phyloP scores from a whole-genome alignment of 2,113 vertebrate genomes.

The Aptenodytes forsteri region DNA sequence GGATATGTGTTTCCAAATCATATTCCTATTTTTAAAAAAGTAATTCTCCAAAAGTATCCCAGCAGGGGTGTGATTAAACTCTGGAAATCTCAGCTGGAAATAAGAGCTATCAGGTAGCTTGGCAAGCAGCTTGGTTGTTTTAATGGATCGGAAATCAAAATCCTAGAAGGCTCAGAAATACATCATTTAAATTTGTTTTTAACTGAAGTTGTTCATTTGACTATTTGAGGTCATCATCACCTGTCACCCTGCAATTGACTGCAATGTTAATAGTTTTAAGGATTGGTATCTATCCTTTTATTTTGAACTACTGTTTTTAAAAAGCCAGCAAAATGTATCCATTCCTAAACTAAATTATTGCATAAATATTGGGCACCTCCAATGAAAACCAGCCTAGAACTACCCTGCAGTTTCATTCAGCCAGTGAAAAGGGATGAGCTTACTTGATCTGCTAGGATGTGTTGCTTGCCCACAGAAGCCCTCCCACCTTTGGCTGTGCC shows the following conservation, averaged over 20 bases:
- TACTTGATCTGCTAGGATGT: neutral
- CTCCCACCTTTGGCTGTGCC: neutral
- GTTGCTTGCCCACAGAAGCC: rapidly evolving
- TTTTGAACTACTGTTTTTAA: neutral
- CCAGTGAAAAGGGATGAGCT: neutral
- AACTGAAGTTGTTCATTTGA: neutral
- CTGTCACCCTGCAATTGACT: neutral
- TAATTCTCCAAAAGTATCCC: conserved; percentile 11
- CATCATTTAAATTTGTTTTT: neutral
- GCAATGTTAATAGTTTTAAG: neutral
- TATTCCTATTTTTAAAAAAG: conserved; percentile 41
- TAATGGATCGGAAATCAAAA: conserved; percentile 48
- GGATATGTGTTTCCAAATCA: conserved; percentile 53
- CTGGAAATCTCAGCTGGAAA: conserved; percentile 46
- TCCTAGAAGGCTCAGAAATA: conserved; percentile 8
- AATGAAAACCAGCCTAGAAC: neutral
- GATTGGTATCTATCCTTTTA: neutral
- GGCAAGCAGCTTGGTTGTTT: neutral
- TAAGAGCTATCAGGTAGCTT: neutral
- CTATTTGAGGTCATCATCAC: neutral
- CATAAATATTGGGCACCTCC: neutral
- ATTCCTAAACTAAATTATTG: neutral
- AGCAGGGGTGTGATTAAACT: conserved; percentile 26
- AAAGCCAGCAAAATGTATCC: neutral
- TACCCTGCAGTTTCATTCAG: neutral